These are phyloP conservation scores for Zaprionus lachaisei DNA, from an alignment of 1,140 invertebrate genomes.

Conservation along the genomic window DNA sequence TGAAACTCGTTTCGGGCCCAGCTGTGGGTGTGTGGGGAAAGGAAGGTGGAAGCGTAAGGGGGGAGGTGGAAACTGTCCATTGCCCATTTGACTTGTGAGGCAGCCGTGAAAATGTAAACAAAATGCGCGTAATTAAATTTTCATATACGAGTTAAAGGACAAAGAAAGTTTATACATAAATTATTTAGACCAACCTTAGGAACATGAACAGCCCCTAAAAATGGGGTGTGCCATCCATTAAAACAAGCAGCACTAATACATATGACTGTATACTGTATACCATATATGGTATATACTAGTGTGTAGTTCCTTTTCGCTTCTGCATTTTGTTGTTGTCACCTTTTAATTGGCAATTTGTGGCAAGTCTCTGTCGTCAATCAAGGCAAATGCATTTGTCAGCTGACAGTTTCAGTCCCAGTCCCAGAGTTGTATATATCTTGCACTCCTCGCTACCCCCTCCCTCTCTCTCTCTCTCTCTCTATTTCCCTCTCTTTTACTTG, in stretches of 20 bases:
- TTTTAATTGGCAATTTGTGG: constrained; percentile 74
- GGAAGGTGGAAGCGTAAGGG: neutral
- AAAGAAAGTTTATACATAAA: constrained; percentile 62
- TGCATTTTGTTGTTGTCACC: constrained; percentile 22
- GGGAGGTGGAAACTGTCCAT: constrained; percentile 34
- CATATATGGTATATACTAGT: neutral
- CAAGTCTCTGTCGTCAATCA: constrained; percentile 56
- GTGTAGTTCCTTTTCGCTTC: neutral
- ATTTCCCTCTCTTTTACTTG: neutral
- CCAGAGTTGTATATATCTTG: neutral
- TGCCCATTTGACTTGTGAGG: constrained; percentile 41
- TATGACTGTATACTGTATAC: neutral
- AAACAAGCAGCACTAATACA: neutral
- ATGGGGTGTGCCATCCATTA: constrained; percentile 8
- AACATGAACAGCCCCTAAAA: neutral
- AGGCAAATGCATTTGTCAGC: constrained; percentile 42
- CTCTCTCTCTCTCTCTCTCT: neutral
- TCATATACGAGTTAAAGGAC: constrained; percentile 56
- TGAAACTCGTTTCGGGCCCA: constrained; percentile 46
- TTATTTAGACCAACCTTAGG: constrained; percentile 59
- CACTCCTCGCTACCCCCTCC: neutral
- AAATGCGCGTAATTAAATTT: constrained; percentile 78
- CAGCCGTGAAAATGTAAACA: constrained; percentile 71
- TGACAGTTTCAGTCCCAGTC: constrained; percentile 9
- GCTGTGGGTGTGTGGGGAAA: neutral